phyloP scores from a whole-genome alignment of 2,888 invertebrate genomes.

The Coenonympha arcania region DNA sequence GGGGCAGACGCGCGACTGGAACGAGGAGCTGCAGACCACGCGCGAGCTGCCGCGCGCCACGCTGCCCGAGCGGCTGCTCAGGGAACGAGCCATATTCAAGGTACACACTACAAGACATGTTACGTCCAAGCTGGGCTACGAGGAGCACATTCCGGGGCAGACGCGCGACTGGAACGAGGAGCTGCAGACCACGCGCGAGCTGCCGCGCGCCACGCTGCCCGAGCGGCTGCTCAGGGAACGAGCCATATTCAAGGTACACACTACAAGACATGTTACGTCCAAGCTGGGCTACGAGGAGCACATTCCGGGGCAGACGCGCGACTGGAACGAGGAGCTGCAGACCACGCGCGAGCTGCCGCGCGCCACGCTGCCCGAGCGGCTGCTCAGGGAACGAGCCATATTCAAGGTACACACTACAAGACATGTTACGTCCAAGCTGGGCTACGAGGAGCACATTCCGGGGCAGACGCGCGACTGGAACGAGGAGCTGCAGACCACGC shows the following conservation, averaged over 20 bases:
- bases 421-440: constrained; percentile 88
- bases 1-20: constrained; percentile 99
- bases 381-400: constrained; percentile 95
- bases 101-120: constrained; percentile 50
- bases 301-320: constrained; percentile 98
- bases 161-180: constrained; percentile 99
- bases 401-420: constrained; percentile 83
- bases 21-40: constrained; percentile 98
- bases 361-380: constrained; percentile 92
- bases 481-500: constrained; percentile 97
- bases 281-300: constrained; percentile 98
- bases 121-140: constrained; percentile 97
- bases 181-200: constrained; percentile 95
- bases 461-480: constrained; percentile 99
- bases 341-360: constrained; percentile 96
- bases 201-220: constrained; percentile 92
- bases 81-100: constrained; percentile 98
- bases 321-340: constrained; percentile 99
- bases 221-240: constrained; percentile 95
- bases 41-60: constrained; percentile 94
- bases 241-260: constrained; percentile 91
- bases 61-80: constrained; percentile 91
- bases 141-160: constrained; percentile 99
- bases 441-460: constrained; percentile 99
- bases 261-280: constrained; percentile 78